Evolutionary conservation across 1,140 invertebrate genomes (phyloP).

Genomic region (Zaprionus vittiger): DNA sequence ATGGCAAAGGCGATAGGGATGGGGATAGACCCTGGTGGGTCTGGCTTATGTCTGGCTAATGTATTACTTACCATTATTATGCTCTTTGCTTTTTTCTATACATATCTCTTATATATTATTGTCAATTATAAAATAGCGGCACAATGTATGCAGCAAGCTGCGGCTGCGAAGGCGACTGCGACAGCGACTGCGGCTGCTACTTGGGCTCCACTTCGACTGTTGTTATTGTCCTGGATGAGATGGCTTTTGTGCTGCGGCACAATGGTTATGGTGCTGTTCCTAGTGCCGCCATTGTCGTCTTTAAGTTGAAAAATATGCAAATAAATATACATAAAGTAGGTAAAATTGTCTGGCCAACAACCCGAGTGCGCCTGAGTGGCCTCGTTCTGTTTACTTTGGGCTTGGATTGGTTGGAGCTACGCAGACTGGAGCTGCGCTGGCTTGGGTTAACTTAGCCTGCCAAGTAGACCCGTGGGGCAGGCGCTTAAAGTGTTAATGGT

Average conservation of each 20-base stretch:
- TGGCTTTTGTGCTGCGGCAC: conserved; percentile 46
- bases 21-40: conserved; percentile 4
- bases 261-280: conserved; percentile 43
- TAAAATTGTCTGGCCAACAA: conserved; percentile 82
- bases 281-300: conserved; percentile 66
- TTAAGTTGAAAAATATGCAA: conserved; percentile 82
- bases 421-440: not conserved
- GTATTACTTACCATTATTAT: conserved; percentile 82
- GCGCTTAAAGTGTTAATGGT: conserved; percentile 65
- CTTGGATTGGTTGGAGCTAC: conserved; percentile 15
- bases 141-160: conserved; percentile 64
- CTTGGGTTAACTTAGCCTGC: conserved; percentile 29
- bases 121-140: conserved; percentile 76
- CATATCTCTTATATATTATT: conserved; percentile 78
- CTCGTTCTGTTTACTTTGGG: conserved; percentile 42
- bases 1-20: not conserved
- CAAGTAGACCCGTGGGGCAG: conserved; percentile 68
- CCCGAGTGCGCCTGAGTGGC: conserved; percentile 58
- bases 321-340: conserved; percentile 81
- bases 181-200: conserved; percentile 16
- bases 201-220: conserved; percentile 51
- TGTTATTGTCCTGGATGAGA: conserved; percentile 53
- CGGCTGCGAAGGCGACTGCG: conserved; percentile 6
- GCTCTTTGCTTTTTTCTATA: conserved; percentile 64
- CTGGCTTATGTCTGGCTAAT: conserved; percentile 76